A percentile compares a stretch with the other conserved stretches of the same genome.
These are phyloP conservation scores for Pycnomerus fuliginosus DNA, from an alignment of 2,888 invertebrate species.

Conservation along the genomic window DNA sequence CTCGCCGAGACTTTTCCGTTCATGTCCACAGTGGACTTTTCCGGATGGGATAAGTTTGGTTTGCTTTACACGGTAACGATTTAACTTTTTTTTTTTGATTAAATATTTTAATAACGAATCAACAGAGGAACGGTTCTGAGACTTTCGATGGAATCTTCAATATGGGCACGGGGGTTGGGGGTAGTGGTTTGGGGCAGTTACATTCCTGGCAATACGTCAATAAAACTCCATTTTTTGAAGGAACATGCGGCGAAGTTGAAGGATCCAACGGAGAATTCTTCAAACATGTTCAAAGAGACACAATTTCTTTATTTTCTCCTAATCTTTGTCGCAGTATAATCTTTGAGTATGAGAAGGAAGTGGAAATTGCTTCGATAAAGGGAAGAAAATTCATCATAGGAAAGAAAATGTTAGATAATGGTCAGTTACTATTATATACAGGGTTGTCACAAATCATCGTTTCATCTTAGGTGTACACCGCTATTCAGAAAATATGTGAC, in stretches of 20 bases:
- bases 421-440: constrained; percentile 45
- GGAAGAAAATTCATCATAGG: constrained; percentile 70
- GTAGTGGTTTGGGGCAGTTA: constrained; percentile 68
- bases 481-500: too few relatives aligned
- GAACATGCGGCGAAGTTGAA: constrained; percentile 61
- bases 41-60: constrained; percentile 76
- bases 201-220: constrained; percentile 70
- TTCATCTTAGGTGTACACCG: too few relatives aligned
- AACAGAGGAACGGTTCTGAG: constrained; percentile 62
- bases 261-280: constrained; percentile 82
- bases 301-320: constrained; percentile 63
- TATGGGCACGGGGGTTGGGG: constrained; percentile 66
- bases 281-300: constrained; percentile 61
- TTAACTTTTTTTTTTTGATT: not conserved
- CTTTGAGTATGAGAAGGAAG: constrained; percentile 63
- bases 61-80: constrained; percentile 72
- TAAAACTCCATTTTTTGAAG: constrained; percentile 55
- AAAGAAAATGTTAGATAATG: constrained; percentile 67
- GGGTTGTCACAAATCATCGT: too few relatives aligned
- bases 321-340: constrained; percentile 73
- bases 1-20: constrained; percentile 62
- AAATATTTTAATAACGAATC: not conserved
- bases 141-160: constrained; percentile 74
- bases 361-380: constrained; percentile 58
- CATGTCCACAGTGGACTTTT: constrained; percentile 49